phyloP scores from a whole-genome alignment of 2,888 invertebrate genomes.

The Seira musarum region DNA sequence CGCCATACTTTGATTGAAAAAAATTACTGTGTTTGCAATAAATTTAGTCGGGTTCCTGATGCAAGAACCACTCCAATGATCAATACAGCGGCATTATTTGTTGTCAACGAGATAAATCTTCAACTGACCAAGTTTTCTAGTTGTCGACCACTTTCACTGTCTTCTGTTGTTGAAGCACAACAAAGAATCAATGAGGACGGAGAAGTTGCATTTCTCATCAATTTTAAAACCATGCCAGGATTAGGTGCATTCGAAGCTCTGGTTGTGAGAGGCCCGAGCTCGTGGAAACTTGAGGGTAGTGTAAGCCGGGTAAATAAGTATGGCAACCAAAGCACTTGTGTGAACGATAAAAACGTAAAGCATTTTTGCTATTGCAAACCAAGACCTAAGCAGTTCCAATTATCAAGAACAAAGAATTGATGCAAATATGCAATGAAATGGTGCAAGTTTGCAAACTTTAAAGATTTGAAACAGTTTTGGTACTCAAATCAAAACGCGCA shows the following conservation, averaged over 20 bases:
- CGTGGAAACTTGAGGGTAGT: constrained; percentile 76
- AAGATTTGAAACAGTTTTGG: too few relatives aligned
- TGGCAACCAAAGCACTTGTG: constrained; percentile 72
- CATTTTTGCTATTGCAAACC: constrained; percentile 72
- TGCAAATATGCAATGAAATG: too few relatives aligned
- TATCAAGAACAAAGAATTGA: too few relatives aligned
- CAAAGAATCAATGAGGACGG: constrained; percentile 70
- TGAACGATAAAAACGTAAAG: constrained; percentile 70
- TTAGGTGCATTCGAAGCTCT: constrained; percentile 86
- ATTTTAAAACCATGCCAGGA: constrained; percentile 77
- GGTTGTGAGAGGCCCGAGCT: constrained; percentile 72
- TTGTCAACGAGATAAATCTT: constrained; percentile 80
- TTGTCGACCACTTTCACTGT: too few relatives aligned
- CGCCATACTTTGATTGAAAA: constrained; percentile 83
- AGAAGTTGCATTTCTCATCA: constrained; percentile 60
- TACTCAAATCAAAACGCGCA: too few relatives aligned
- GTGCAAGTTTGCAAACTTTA: too few relatives aligned
- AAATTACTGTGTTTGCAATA: constrained; percentile 92
- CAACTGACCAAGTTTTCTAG: constrained; percentile 75
- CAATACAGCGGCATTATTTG: constrained; percentile 76
- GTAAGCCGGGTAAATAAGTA: constrained; percentile 73
- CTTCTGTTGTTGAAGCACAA: constrained; percentile 78
- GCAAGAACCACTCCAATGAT: constrained; percentile 76
- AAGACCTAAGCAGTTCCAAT: too few relatives aligned
- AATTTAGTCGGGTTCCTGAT: constrained; percentile 73